Conservation (phyloP, 2,888 invertebrate genomes). For the Alviniconcha strummeri region DNA sequence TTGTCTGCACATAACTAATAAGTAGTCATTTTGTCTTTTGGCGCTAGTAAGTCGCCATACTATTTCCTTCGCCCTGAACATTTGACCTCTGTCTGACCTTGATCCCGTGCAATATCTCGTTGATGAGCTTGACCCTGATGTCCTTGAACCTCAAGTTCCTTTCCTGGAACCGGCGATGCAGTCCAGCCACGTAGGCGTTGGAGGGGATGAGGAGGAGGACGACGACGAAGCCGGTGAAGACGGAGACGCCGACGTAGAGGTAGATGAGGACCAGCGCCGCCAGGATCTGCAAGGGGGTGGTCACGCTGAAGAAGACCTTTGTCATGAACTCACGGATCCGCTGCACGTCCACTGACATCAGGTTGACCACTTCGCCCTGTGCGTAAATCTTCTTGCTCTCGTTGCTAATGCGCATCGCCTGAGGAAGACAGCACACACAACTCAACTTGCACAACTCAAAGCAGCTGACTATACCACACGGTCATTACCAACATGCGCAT, state of each 20-base stretch:
- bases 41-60: no score
- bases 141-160: slow-evolving; percentile 62
- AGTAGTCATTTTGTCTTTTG: no score
- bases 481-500: no score
- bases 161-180: slow-evolving; percentile 49
- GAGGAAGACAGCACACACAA: no score
- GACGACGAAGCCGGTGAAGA: slow-evolving; percentile 30
- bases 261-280: slow-evolving; percentile 70
- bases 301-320: slow-evolving; percentile 63
- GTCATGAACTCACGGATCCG: slow-evolving; percentile 66
- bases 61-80: no score
- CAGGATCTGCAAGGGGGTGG: slow-evolving; percentile 61
- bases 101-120: slow-evolving; percentile 71
- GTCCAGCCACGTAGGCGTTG: slow-evolving; percentile 86
- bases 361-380: slow-evolving; percentile 72
- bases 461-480: no score
- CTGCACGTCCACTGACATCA: slow-evolving; percentile 73
- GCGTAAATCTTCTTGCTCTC: slow-evolving; percentile 64
- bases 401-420: slow-evolving; percentile 68
- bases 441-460: no score
- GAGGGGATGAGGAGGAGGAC: slow-evolving; percentile 85
- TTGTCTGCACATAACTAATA: no score
- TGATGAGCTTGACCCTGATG: slow-evolving; percentile 66
- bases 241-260: slow-evolving; percentile 71
- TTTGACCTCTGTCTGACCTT: no score